Evolutionary conservation across 2,113 vertebrate species (phyloP).

Genomic region (Pipra filicauda): DNA sequence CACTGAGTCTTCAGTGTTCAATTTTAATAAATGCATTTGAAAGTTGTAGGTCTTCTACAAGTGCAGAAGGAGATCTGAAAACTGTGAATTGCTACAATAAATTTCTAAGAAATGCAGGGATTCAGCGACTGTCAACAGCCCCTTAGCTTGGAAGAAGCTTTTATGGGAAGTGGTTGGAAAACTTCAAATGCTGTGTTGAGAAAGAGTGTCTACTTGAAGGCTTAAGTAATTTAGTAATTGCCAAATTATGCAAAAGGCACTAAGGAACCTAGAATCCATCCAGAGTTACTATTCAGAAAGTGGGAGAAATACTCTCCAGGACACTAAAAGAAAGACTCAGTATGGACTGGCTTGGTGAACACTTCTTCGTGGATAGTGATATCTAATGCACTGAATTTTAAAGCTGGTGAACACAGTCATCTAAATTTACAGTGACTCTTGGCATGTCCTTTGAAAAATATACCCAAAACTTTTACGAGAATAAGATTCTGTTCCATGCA

Average conservation of each 20-base stretch:
- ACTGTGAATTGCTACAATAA: neutral
- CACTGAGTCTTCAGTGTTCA: neutral
- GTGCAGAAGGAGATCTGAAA: neutral
- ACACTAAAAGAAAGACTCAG: neutral
- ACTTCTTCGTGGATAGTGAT: neutral
- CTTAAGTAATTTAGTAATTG: neutral
- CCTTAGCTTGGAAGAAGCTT: neutral
- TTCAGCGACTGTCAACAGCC: neutral
- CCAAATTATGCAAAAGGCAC: neutral
- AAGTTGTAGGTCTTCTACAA: neutral
- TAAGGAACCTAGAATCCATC: neutral
- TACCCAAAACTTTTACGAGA: neutral
- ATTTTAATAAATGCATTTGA: neutral
- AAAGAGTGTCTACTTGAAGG: neutral
- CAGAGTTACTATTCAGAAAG: neutral
- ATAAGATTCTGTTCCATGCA: neutral
- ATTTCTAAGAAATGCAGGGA: neutral
- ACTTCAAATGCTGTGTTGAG: neutral
- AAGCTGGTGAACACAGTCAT: neutral
- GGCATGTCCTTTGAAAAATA: neutral
- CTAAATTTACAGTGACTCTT: neutral
- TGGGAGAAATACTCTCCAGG: neutral
- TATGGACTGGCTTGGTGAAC: neutral
- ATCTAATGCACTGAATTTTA: neutral
- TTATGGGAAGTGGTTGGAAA: neutral